Evolutionary conservation across 2,113 vertebrate genomes (phyloP).

Genomic region (Barbus barbus): DNA sequence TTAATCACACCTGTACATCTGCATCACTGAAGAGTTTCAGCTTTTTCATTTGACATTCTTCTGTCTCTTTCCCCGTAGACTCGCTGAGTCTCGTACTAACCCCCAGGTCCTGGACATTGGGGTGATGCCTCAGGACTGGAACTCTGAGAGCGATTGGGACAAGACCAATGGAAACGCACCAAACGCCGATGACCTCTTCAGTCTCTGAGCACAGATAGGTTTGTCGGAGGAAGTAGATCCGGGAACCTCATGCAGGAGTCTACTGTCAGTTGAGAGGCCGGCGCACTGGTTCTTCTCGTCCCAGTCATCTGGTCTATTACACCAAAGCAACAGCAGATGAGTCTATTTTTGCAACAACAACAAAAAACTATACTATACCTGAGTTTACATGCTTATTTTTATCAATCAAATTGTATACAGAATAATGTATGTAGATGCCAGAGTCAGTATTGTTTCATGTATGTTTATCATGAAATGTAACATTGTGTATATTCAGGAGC

Average conservation of each 20-base stretch:
- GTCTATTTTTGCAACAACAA: background rate
- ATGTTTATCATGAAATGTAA: background rate
- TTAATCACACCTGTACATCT: background rate
- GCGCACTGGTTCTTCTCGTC: background rate
- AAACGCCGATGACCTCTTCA: conserved; percentile 46
- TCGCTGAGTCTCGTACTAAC: conserved; percentile 89
- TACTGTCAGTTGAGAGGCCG: background rate
- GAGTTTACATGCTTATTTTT: conserved; percentile 31
- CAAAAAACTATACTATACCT: background rate
- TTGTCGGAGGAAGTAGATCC: background rate
- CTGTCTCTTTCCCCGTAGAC: conserved; percentile 65
- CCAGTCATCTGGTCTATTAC: background rate
- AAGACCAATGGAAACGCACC: conserved; percentile 63
- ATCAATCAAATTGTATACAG: conserved; percentile 5
- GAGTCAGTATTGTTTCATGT: conserved; percentile 52
- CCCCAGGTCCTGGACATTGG: conserved; percentile 91
- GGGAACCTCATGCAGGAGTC: conserved; percentile 1
- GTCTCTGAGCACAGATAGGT: conserved; percentile 60
- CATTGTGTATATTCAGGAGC: background rate
- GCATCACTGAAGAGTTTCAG: background rate
- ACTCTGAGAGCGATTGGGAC: conserved; percentile 76
- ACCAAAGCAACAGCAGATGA: conserved; percentile 63
- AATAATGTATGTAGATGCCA: conserved; percentile 1
- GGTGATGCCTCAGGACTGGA: conserved; percentile 81
- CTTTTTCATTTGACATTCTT: background rate